Base-by-base conservation (phyloP, 2,113 vertebrate species). In the Saccopteryx leptura region DNA sequence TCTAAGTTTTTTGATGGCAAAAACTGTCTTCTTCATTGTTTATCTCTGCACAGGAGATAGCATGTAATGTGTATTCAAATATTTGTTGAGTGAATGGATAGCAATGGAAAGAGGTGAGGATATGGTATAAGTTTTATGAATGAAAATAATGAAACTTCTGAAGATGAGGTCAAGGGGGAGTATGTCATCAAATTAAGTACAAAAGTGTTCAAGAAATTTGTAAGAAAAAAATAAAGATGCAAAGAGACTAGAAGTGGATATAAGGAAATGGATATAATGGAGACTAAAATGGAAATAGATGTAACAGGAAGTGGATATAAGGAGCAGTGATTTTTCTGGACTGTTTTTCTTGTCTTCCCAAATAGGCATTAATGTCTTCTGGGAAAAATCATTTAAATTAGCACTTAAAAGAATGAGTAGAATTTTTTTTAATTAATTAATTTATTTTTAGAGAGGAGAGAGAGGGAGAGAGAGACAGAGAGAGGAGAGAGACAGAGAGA, bases 151-250 rank as follows among this genome's bases (percentile, higher is more conserved):
- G 31, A 88, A 86, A 46, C 39, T 90, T 28, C 21, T 65, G 58
- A 83, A 84, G 52, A 50, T 88, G 50, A 74, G 26, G 39, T 92
- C 26, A 88, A 72, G 54, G 48, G 26, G 21, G 14, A 76, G 26
- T 48, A 88, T 28, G 88, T 74, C 18, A 48, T 85, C 72, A 89
- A 63, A 58, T 71, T 71, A 93, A 93, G 54, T 90, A 28, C 24
- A 48, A 24, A 85, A 69, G 28, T 86, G 11, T 46, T 81, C 12
- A 65, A 52, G 68, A 83, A 50, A 52, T 71, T 81, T 81, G 66
- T 81, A 81, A 69, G 89, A 81, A 81, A 76, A 46, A 92, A 75
- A 5, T 13, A 39, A 92, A 50, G 39, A 75, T 33, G 19, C 3
- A n/a, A 50, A 84, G 39, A 61, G 21, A 56, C 7, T n/a, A 10